These are phyloP conservation scores for Heteractis magnifica DNA, from an alignment of 92 coral and sea anemone genomes.

Conservation along the genomic window DNA sequence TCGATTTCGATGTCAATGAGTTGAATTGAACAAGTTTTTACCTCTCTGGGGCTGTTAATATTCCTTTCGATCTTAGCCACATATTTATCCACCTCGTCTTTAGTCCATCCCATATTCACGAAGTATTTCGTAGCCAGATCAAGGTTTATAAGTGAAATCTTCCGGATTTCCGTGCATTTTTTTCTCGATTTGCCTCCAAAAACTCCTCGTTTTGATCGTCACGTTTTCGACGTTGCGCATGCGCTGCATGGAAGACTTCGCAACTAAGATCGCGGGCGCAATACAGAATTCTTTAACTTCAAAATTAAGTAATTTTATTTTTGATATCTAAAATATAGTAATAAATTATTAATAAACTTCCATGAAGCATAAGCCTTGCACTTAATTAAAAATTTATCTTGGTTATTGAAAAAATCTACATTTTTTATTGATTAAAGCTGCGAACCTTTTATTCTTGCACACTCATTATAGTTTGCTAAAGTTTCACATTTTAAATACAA, in stretches of 20 bases:
- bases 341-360: too few relatives aligned
- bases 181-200: constrained; percentile 5
- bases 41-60: constrained; percentile 70
- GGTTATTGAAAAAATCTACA: too few relatives aligned
- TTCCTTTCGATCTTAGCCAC: constrained; percentile 70
- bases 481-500: background rate
- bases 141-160: background rate
- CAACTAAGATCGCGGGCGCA: constrained; percentile 14
- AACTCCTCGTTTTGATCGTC: constrained; percentile 2
- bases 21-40: constrained; percentile 9
- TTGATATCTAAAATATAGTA: background rate
- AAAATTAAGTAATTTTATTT: background rate
- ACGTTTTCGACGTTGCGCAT: constrained; percentile 25
- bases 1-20: background rate
- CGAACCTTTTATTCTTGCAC: too few relatives aligned
- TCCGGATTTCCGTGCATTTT: constrained; percentile 1
- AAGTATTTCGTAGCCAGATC: background rate
- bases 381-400: too few relatives aligned
- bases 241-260: background rate
- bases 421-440: too few relatives aligned
- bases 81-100: constrained; percentile 86
- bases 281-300: background rate
- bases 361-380: too few relatives aligned
- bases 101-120: constrained; percentile 75
- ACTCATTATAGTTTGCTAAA: too few relatives aligned